Evolutionary conservation across 2,888 invertebrate species (phyloP), one percentile per base, ranked within the genome.

Genomic region (Drosophila ustulata): DNA sequence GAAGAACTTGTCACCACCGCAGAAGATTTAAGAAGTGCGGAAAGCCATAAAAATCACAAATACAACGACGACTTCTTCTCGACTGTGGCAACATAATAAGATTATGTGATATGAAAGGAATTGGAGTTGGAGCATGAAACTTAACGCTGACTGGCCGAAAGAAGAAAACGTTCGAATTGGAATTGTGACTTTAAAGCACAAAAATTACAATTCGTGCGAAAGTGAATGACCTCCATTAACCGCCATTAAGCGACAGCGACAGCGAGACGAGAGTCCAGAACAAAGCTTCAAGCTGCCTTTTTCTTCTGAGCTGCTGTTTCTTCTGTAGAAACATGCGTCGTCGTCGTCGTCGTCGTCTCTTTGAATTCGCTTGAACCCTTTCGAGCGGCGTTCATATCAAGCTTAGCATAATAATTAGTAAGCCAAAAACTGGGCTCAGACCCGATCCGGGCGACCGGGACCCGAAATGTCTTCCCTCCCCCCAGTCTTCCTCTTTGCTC

Each of bases 141-240:
- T 49, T 49, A 61, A 61, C 46, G 72, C 79, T 63, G 64, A 72
- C 66, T 80, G 75, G 75, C 71, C 75, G 80, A 32, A 23, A 8
- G 8, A 28, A 25, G 30, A 26, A 79, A 80, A 46, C 37, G 26
- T 47, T 86, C 70, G 80, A 71, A 73, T 82, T 76, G 74, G 80
- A 71, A 73, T 82, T 76, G 74, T 76, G 74, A 79, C 83, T 86
- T 83, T 83, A 83, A 88, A 88, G 83, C 78, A 86, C 80, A 82
- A 79, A 88, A 80, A 89, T 88, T 89, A 90, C 90, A 89, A 88
- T 91, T 91, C 91, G 90, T 91, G 89, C 90, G 92, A 92, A 92
- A 92, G 92, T 92, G 92, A 92, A 92, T 92, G 92, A 92, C 92
- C 92, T 92, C 92, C 90, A 92, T 91, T 91, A 91, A 91, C 92